Base-by-base conservation (phyloP, 2,888 invertebrate genomes). In the Lasioglossum lativentre region DNA sequence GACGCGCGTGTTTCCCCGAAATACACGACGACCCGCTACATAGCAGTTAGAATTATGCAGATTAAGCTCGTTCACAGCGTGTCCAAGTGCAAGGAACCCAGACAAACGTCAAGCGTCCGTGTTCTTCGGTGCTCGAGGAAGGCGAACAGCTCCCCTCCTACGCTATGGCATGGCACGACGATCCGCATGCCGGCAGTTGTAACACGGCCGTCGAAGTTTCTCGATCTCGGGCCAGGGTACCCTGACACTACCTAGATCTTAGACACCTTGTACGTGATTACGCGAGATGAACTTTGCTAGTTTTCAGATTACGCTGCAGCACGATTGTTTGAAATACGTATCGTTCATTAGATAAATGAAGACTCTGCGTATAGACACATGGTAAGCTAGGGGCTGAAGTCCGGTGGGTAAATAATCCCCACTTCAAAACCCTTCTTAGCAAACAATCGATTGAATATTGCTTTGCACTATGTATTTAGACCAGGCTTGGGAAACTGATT, bases 41-140 rank as follows among this genome's bases (percentile, higher is more conserved):
- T 68, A 79, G 78, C 80, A 83, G 91, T 88, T 82, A 84, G 86
- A 90, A 91, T 92, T 91, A 92, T 91, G 91, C 86, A 92, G 91
- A 92, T 92, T 89, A 91, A 89, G 89, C 89, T 84, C 75, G 81
- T 86, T 86, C 86, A 76, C 82, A 80, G 71, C 71, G 78, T 86
- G 84, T 83, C 80, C 86, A 86, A 86, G 80, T 79, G 80, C 79
- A 72, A 52, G 83, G 82, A 82, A 86, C 45, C 83, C 83, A 72
- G 80, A 56, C 76, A 77, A 86, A 86, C 80, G 81, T 86, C 82
- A 80, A 74, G 40, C 71, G 59, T n/a, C 30, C 80, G 59, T 78
- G 79, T 70, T 82, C 75, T 84, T 82, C 63, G 52, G 34, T 71
- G 40, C 66, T 75, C 75, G 30, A 74, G 75, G 30, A 80, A 34